Base-by-base conservation (phyloP, 2,888 invertebrate species). In the Leptinotarsa peninsularis region DNA sequence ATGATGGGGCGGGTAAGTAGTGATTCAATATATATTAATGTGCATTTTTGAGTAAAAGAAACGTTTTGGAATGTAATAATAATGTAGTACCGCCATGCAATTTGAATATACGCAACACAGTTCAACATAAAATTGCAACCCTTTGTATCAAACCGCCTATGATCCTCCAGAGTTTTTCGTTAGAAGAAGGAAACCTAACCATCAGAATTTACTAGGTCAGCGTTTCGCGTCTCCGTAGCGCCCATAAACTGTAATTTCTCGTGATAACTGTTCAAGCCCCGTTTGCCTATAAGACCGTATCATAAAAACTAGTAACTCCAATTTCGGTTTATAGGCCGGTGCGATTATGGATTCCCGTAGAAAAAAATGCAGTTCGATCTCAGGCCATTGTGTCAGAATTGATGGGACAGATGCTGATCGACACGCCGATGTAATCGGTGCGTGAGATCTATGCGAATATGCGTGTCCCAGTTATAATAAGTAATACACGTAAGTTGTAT, bases 261-360 rank as follows among this genome's bases (percentile, higher is more conserved):
- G 56, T 56, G 43, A 56, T 56, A 69, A 69, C 54, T 69, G 69
- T 56, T 54, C 58, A 33, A 63, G 27, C 58, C 43, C 63, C 63
- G 49, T 15, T 49, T 21, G 60, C 70, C 70, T 58, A 70, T 49
- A 69, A 18, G 58, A 54, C 70, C 70, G 70, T 49, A 58, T 70
- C 58, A 49, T 70, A 70, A 70, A 70, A 58, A 70, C 33, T 49
- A 70, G 70, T 70, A 18, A 58, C 58, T 70, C 70, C 70, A 50
- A 70, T 49, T 58, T 70, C 70, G 70, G 70, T 70, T 70, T 70
- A 69, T 69, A 50, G 49, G 70, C 58, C 43, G 17, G 23, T 49
- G 18, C n/a, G 58, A 18, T 70, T 70, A 70, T 58, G 70, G 70
- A 58, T 49, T 69, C 23, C 21, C 58, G 18, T 70, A 58, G 70